phyloP scores from a whole-genome alignment of 1,140 invertebrate species.

The Saxidomus purpurata region DNA sequence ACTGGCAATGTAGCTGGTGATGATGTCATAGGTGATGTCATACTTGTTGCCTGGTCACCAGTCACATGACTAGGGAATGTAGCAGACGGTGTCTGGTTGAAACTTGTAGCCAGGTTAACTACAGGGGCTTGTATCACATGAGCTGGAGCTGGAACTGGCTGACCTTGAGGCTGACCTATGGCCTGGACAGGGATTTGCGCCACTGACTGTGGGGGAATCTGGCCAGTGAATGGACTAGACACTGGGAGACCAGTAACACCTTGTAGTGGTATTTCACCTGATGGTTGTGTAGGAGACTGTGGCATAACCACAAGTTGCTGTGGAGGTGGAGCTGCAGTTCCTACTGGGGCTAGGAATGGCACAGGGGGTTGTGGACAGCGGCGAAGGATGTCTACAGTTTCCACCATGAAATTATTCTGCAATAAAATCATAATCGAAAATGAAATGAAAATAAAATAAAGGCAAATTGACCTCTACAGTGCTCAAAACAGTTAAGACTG shows the following conservation, averaged over 20 bases:
- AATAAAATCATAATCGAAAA: conserved; percentile 48
- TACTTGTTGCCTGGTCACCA: conserved; percentile 23
- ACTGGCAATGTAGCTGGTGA: conserved; percentile 62
- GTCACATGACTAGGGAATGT: conserved; percentile 3
- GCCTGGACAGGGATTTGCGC: conserved; percentile 28
- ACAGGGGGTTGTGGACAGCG: conserved; percentile 88
- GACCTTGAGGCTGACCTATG: background rate
- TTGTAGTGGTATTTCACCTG: background rate
- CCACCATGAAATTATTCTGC: conserved; percentile 88
- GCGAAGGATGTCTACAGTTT: conserved; percentile 87
- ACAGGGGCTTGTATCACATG: background rate
- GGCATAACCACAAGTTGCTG: background rate
- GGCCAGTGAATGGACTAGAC: background rate
- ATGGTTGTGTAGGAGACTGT: background rate
- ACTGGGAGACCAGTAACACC: background rate
- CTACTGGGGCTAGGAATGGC: conserved; percentile 85
- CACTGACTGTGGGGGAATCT: background rate
- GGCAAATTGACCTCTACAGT: too few relatives aligned
- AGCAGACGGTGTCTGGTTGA: background rate
- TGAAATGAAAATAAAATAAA: too few relatives aligned
- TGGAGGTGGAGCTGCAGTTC: conserved; percentile 2
- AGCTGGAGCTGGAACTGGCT: background rate
- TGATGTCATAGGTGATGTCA: conserved; percentile 43
- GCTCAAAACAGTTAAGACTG: too few relatives aligned
- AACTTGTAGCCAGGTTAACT: background rate